phyloP scores from a whole-genome alignment of 2,888 invertebrate genomes.

The Thecophora atra region DNA sequence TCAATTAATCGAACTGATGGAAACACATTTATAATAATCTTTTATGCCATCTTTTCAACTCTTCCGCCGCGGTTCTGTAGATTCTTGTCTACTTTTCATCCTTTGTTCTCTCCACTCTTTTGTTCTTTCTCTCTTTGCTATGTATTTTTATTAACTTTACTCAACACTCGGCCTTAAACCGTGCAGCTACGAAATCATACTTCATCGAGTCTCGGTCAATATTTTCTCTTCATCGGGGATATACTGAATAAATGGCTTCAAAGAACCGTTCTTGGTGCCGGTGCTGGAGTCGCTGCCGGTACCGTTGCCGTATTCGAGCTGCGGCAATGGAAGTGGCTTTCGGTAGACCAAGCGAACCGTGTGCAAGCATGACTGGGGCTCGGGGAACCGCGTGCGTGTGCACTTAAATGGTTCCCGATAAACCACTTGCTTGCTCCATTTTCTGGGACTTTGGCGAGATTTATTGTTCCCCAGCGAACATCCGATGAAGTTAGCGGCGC shows the following conservation, averaged over 20 bases:
- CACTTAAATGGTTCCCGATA: conserved; percentile 1
- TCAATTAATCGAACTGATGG: background rate
- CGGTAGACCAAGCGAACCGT: background rate
- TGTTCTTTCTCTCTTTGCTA: background rate
- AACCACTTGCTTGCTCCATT: conserved; percentile 12
- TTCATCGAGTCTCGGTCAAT: background rate
- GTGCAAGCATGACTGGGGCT: background rate
- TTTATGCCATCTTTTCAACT: background rate
- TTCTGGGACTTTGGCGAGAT: conserved; percentile 3
- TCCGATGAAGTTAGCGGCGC: background rate
- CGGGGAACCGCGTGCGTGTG: background rate
- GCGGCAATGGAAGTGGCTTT: background rate
- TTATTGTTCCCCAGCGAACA: conserved; percentile 25
- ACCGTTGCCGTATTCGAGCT: background rate
- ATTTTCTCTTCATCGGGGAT: background rate
- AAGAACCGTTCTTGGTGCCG: background rate
- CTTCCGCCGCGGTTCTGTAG: background rate
- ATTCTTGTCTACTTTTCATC: background rate
- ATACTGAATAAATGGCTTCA: background rate
- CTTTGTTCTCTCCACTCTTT: background rate
- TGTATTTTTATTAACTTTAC: background rate
- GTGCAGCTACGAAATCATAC: background rate
- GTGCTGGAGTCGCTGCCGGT: background rate
- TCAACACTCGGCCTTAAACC: background rate
- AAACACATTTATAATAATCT: background rate